Conservation (phyloP, 2,888 invertebrate species). For the Phasia obesa region DNA sequence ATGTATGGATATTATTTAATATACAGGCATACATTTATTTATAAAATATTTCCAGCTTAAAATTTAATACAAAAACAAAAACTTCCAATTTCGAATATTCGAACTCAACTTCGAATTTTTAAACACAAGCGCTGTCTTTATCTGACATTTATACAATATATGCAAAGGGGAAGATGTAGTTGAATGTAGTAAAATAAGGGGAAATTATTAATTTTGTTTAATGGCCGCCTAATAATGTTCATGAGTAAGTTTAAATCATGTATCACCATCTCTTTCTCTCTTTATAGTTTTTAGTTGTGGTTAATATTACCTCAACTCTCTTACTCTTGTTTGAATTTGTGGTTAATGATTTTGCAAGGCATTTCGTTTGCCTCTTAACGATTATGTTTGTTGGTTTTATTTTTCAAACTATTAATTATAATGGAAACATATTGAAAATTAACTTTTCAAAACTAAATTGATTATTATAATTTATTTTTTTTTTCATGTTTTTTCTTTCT, state of each 20-base stretch:
- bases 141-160: not conserved
- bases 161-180: constrained; percentile 15
- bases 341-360: not conserved
- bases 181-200: constrained; percentile 1
- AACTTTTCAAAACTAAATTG: constrained; percentile 69
- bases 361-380: not conserved
- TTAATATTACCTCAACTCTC: not conserved
- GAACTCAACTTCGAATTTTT: constrained; percentile 35
- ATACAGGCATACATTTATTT: too few species aligned
- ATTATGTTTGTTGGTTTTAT: not conserved
- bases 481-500: not conserved
- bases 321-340: not conserved
- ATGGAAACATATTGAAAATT: constrained; percentile 60
- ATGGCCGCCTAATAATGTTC: constrained; percentile 60
- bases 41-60: too few species aligned
- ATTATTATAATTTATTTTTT: constrained; percentile 47
- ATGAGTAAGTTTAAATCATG: too few species aligned
- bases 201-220: constrained; percentile 60
- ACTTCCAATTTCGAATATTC: constrained; percentile 39
- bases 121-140: not conserved
- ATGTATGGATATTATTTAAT: too few species aligned
- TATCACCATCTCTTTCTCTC: not conserved
- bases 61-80: not conserved
- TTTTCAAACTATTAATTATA: not conserved
- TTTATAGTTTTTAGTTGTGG: not conserved